These are phyloP conservation scores for Bellardia pandia DNA, from an alignment of 2,888 invertebrate genomes.

Conservation along the genomic window DNA sequence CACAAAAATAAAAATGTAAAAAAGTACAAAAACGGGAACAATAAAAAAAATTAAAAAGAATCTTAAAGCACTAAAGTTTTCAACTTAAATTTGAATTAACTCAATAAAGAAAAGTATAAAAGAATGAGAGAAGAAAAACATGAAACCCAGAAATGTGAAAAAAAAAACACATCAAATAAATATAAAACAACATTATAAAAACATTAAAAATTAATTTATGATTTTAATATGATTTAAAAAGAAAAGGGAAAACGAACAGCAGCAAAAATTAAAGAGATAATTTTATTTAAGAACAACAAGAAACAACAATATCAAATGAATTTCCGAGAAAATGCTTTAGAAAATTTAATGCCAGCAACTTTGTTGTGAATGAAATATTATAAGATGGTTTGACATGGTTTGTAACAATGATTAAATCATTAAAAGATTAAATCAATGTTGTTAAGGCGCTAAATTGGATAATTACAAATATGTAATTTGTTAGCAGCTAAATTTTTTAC, in stretches of 20 bases:
- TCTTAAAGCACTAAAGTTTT: conserved; percentile 68
- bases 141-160: conserved; percentile 35
- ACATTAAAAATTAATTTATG: conserved; percentile 73
- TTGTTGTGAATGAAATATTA: too few species aligned
- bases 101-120: conserved; percentile 61
- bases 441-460: too few species aligned
- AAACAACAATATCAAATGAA: neutral
- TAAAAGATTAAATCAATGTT: too few species aligned
- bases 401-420: too few species aligned
- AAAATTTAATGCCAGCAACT: too few species aligned
- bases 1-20: neutral
- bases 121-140: conserved; percentile 12
- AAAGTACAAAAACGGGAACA: neutral
- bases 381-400: too few species aligned
- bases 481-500: neutral
- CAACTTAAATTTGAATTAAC: conserved; percentile 72
- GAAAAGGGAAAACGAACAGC: neutral
- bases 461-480: too few species aligned
- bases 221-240: conserved; percentile 69
- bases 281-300: conserved; percentile 16
- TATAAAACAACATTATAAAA: conserved; percentile 68
- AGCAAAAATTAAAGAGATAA: conserved; percentile 20
- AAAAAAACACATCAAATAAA: conserved; percentile 35
- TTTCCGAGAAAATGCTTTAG: neutral
- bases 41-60: conserved; percentile 54